A percentile compares a stretch with the other conserved stretches of the same genome.
Conservation (phyloP, 2,888 invertebrate species). For the Bimastos eiseni region DNA sequence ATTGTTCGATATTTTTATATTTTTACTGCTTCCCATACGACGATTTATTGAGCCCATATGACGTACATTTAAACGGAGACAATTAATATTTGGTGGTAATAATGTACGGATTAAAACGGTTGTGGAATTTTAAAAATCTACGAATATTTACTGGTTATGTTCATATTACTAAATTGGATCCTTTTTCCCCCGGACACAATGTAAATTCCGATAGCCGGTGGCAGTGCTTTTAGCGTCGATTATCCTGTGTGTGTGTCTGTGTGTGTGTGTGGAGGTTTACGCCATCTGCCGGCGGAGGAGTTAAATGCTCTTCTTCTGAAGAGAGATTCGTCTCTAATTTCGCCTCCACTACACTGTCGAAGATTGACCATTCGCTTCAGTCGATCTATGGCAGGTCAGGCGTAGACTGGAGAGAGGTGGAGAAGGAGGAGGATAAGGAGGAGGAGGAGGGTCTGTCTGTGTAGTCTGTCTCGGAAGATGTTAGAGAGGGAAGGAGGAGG, state of each 20-base stretch:
- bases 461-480: no score
- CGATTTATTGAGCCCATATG: no score
- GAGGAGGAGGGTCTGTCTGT: not conserved
- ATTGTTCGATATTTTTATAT: no score
- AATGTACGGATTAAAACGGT: no score
- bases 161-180: no score
- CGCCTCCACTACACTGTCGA: not conserved
- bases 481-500: not conserved
- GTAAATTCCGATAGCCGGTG: no score
- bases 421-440: not conserved
- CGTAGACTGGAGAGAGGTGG: not conserved
- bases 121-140: no score
- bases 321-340: not conserved
- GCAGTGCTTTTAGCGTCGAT: conserved; percentile 7
- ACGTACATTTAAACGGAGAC: no score
- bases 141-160: no score
- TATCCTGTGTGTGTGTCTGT: not conserved
- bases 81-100: no score
- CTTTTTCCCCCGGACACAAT: no score
- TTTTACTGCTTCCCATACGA: no score
- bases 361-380: not conserved
- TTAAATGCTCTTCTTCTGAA: not conserved
- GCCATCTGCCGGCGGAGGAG: not conserved
- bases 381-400: not conserved
- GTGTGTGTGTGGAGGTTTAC: not conserved